Conservation (phyloP, 2,113 vertebrate species). For the Gymnogyps californianus region DNA sequence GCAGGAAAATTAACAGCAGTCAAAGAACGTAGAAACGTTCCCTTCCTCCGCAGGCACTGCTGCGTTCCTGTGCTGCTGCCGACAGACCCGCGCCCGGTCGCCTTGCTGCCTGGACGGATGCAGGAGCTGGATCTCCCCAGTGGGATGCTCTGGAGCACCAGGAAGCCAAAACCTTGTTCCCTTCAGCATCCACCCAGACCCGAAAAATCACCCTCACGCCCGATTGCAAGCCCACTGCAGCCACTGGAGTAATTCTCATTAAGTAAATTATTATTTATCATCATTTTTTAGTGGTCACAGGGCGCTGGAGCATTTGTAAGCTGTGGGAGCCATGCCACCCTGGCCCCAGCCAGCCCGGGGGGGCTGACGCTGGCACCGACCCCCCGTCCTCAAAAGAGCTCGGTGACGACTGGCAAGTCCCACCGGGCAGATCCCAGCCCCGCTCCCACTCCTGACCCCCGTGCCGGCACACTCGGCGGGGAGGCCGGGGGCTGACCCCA, state of each 20-base stretch:
- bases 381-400: accelerated
- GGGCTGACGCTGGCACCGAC: accelerated
- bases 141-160: neutral
- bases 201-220: accelerated
- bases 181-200: neutral
- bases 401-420: accelerated
- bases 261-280: accelerated
- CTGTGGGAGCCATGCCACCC: neutral
- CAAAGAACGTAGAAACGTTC: accelerated
- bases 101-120: accelerated
- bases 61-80: neutral
- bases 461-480: accelerated
- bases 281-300: accelerated
- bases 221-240: accelerated
- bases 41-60: too few relatives aligned
- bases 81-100: accelerated
- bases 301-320: accelerated
- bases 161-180: neutral
- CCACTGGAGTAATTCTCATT: neutral
- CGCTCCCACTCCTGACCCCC: neutral
- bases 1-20: neutral
- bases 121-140: neutral
- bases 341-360: neutral
- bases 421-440: neutral
- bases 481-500: neutral